phyloP scores from a whole-genome alignment of 2,797 vertebrate genomes.

The Parauchenoglanis ngamensis region DNA sequence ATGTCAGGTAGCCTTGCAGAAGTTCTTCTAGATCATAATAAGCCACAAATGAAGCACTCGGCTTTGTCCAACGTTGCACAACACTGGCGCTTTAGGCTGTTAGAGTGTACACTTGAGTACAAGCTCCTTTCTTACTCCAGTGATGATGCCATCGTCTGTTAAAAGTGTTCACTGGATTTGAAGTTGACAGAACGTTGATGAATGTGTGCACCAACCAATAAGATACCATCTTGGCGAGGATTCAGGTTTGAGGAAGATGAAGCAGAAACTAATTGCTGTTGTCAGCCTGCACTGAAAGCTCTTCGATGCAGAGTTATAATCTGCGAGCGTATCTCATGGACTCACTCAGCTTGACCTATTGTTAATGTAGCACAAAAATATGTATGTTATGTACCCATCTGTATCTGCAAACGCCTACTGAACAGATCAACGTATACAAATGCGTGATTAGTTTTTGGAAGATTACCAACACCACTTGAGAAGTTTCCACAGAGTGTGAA shows the following conservation, averaged over 20 bases:
- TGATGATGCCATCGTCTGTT: not conserved
- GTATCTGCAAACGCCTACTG: not conserved
- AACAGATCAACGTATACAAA: not conserved
- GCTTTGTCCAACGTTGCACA: not conserved
- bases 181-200: not conserved
- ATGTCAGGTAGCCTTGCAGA: not conserved
- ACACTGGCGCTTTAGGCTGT: not conserved
- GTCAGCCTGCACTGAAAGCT: not conserved
- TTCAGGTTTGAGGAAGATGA: not conserved
- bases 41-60: not conserved
- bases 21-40: too few relatives aligned
- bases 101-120: not conserved
- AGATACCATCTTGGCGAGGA: not conserved
- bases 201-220: not conserved
- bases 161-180: not conserved
- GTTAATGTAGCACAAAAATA: not conserved
- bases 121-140: not conserved
- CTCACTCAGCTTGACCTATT: not conserved
- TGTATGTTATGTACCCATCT: not conserved
- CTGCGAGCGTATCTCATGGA: not conserved
- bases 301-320: not conserved
- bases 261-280: not conserved
- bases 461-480: too few relatives aligned
- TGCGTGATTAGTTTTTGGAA: not conserved
- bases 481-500: not conserved